phyloP scores from a whole-genome alignment of 2,797 vertebrate species.

The Toxotes lorentzi region DNA sequence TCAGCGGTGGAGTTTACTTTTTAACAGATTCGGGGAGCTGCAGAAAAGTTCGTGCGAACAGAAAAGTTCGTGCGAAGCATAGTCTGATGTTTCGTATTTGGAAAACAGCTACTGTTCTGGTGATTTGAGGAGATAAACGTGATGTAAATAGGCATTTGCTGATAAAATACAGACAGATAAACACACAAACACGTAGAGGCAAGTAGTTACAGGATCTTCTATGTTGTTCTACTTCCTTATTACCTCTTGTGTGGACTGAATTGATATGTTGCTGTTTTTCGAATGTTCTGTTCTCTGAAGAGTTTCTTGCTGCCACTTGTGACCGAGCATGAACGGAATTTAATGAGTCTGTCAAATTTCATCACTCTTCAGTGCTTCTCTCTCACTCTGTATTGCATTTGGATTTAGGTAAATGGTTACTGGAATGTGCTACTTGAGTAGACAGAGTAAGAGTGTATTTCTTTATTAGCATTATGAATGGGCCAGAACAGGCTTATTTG shows the following conservation, averaged over 20 bases:
- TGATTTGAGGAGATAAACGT: constrained; percentile 1
- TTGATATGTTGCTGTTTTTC: neutral
- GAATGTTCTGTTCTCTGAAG: constrained; percentile 1
- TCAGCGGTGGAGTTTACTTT: constrained; percentile 7
- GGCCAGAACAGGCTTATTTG: neutral
- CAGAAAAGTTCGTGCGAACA: too few relatives aligned
- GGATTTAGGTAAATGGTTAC: neutral
- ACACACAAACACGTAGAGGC: neutral
- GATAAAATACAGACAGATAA: neutral
- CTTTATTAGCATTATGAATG: neutral
- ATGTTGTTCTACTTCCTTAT: neutral
- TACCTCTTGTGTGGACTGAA: neutral
- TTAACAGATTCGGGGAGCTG: constrained; percentile 8
- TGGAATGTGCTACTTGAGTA: neutral
- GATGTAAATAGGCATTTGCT: neutral
- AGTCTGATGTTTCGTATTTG: constrained; percentile 19
- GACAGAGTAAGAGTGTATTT: neutral
- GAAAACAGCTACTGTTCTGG: neutral
- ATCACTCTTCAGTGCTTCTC: neutral
- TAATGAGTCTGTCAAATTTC: neutral
- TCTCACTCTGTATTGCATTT: constrained; percentile 5
- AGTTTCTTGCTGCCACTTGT: neutral
- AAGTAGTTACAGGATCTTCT: neutral
- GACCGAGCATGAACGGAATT: neutral
- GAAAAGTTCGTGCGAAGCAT: neutral